phyloP scores from a whole-genome alignment of 1,140 invertebrate genomes.

The Caenorhabditis tropicalis region DNA sequence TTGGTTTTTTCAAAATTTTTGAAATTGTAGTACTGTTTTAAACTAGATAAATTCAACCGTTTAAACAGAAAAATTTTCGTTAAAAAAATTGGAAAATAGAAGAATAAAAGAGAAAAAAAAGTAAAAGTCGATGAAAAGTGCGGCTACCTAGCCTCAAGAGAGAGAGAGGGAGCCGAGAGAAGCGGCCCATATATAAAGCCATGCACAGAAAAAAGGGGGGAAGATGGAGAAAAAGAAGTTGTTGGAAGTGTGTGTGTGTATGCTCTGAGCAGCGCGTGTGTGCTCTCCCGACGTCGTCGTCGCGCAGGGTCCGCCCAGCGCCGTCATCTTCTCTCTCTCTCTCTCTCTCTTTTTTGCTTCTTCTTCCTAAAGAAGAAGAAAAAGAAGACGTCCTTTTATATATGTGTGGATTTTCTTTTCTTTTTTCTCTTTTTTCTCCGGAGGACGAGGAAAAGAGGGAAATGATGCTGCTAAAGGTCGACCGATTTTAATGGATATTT shows the following conservation, averaged over 20 bases:
- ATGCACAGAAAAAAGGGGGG: background rate
- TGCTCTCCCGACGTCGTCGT: background rate
- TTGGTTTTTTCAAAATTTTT: no score
- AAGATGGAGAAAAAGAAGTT: background rate
- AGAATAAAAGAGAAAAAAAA: background rate
- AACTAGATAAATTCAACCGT: no score
- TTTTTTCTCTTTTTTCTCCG: background rate
- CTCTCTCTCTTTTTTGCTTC: background rate
- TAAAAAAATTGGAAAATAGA: background rate
- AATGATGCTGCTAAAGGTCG: background rate
- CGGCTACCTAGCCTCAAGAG: background rate
- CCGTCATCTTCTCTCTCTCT: background rate
- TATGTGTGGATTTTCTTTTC: background rate
- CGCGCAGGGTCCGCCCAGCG: no score
- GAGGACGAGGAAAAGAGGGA: background rate
- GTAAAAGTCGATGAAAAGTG: background rate
- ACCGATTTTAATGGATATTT: background rate
- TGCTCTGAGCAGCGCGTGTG: no score
- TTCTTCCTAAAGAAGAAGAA: background rate
- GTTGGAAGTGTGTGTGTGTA: slow-evolving; percentile 25
- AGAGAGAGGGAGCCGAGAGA: no score
- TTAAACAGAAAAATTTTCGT: no score
- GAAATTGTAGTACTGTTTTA: no score
- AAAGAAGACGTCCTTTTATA: slow-evolving; percentile 22
- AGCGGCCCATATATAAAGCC: slow-evolving; percentile 23